Evolutionary conservation across 2,797 vertebrate species (phyloP).

Genomic region (Falco berigora): DNA sequence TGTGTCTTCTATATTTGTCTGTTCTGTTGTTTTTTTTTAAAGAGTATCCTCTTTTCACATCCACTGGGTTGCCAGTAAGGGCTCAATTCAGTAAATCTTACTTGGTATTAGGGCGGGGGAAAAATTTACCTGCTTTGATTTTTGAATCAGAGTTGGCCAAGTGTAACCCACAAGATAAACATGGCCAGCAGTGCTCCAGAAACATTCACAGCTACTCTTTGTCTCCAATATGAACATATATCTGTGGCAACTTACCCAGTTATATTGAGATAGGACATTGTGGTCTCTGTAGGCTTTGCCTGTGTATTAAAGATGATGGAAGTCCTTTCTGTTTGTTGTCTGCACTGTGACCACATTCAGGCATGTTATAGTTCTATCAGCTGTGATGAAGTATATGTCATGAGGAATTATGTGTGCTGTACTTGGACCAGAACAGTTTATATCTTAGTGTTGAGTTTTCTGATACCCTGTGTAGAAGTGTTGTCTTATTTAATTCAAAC

Average conservation of each 20-base stretch:
- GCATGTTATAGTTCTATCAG: neutral
- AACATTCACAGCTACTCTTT: neutral
- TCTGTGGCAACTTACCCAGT: neutral
- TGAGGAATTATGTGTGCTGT: neutral
- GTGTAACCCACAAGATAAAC: conserved; percentile 4
- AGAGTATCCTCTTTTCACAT: neutral
- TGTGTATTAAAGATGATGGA: conserved; percentile 8
- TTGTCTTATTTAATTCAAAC: neutral
- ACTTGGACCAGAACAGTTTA: neutral
- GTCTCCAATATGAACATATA: neutral
- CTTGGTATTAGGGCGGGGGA: neutral
- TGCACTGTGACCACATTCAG: neutral
- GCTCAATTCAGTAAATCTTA: neutral
- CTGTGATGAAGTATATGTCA: neutral
- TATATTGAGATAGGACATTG: neutral
- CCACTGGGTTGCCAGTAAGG: neutral
- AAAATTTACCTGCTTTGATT: neutral
- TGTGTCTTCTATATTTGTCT: neutral
- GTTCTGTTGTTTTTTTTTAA: neutral
- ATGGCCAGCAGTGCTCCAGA: neutral
- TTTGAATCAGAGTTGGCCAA: conserved; percentile 5
- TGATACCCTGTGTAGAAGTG: neutral
- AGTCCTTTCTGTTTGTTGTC: neutral
- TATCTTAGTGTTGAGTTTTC: neutral
- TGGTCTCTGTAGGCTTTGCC: neutral